Evolutionary conservation across 2,888 invertebrate species (phyloP), one percentile per base, ranked within the genome.

Genomic region (Adelognathus sp.): DNA sequence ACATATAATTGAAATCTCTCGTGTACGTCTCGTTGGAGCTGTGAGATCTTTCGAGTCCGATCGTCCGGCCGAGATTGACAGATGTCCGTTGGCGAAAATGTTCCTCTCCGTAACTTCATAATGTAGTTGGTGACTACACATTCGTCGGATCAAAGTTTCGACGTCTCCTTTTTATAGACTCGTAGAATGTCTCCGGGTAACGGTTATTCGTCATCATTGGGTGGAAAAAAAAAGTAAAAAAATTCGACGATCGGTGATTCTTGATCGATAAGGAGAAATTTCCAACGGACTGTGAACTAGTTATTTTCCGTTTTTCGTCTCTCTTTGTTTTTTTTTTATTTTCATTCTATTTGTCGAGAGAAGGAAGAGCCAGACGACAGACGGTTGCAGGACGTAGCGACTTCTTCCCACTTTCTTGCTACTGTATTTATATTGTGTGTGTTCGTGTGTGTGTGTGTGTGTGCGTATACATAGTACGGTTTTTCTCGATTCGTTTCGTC

Each of bases 71-170:
- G 60, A 58, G 75, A 79, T 76, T 72, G 79, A 41, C 79, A 79
- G 79, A 75, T 79, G 79, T 44, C 67, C 79, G 79, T 72, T 79
- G 33, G 46, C 60, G 50, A 61, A 71, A 75, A 61, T n/a, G 52
- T 74, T 73, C 77, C 72, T 72, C 72, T 39, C 14, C 64, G 41
- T 60, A 64, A 24, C 7, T 63, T 64, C 67, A 54, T 7, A 3
- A 31, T 31, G 31, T 5, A 5, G 31, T 31, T 4, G 4, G 4
- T 31, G 4, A 7, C 7, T 3, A 14, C 6, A 14, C 14, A 29
- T n/a, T n/a, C n/a, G n/a, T 31, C 31, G 50, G 52, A 75, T 29
- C n/a, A 5, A 31, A 33, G n/a, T 41, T 36, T 18, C 21, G 46
- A 21, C 7, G 16, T 31, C n/a, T 14, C n/a, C 14, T 5, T 4